These are phyloP conservation scores for Phaonia tiefii DNA, from an alignment of 2,888 invertebrate species.

Conservation along the genomic window DNA sequence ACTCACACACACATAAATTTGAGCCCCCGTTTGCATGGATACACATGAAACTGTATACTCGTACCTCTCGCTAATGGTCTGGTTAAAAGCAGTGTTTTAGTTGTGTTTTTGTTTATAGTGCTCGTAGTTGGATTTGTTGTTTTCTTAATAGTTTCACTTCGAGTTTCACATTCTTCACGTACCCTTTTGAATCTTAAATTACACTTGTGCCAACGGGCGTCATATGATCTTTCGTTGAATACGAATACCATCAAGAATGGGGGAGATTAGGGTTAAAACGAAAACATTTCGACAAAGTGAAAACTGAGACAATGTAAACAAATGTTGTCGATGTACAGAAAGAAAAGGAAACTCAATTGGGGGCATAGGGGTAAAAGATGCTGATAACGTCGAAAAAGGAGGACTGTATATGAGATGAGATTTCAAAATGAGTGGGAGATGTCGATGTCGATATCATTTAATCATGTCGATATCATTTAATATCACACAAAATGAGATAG, in stretches of 20 bases:
- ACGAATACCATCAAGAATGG: neutral
- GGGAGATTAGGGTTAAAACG: too few relatives aligned
- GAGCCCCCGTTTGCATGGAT: too few relatives aligned
- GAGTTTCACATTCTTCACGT: conserved; percentile 23
- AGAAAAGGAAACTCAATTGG: too few relatives aligned
- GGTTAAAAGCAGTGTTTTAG: conserved; percentile 10
- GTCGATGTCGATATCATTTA: too few relatives aligned
- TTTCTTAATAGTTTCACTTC: neutral
- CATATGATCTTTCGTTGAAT: conserved; percentile 7
- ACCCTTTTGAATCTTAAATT: conserved; percentile 56
- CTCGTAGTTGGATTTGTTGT: conserved; percentile 18
- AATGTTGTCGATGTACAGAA: too few relatives aligned
- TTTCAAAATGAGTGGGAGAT: too few relatives aligned
- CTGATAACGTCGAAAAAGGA: too few relatives aligned
- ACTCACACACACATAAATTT: conserved; percentile 25
- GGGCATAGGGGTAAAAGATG: too few relatives aligned
- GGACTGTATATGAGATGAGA: too few relatives aligned
- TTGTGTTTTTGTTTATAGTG: neutral
- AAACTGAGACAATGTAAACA: conserved; percentile 53
- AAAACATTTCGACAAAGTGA: conserved; percentile 11
- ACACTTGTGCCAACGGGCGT: conserved; percentile 53
- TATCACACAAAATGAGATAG: too few relatives aligned
- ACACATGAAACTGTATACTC: conserved; percentile 42
- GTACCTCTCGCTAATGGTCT: conserved; percentile 39
- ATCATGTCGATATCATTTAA: too few relatives aligned